These are phyloP conservation scores for Pedetes capensis DNA, from an alignment of 2,113 vertebrate genomes.

Conservation along the genomic window DNA sequence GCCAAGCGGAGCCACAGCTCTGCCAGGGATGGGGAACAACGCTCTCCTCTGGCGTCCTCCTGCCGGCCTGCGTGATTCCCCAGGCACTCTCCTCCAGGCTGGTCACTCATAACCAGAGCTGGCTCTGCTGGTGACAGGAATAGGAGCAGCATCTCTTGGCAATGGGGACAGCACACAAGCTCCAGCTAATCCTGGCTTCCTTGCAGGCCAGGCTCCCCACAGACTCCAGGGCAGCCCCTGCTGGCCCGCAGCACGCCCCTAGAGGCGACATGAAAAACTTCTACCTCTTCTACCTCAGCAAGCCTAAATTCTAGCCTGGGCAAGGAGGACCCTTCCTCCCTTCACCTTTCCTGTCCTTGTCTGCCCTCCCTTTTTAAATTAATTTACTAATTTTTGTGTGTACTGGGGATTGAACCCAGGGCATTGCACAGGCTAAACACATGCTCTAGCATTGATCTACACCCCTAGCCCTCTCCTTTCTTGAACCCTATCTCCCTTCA, in stretches of 20 bases:
- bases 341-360: background rate
- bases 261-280: background rate
- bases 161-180: constrained; percentile 37
- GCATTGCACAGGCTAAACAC: background rate
- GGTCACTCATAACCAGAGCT: constrained; percentile 63
- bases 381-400: too few relatives aligned
- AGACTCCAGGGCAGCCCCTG: background rate
- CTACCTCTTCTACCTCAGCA: background rate
- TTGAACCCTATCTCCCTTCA: background rate
- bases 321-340: too few relatives aligned
- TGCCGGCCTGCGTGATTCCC: background rate
- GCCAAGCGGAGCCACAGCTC: background rate
- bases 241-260: background rate
- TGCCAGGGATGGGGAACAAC: background rate
- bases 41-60: background rate
- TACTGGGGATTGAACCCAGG: background rate
- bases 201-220: background rate
- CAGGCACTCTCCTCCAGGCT: background rate
- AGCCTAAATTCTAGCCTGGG: background rate
- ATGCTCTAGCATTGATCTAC: background rate
- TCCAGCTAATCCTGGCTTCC: constrained; percentile 54
- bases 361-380: too few relatives aligned
- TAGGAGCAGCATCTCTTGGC: constrained; percentile 52
- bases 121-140: background rate
- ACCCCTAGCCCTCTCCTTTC: background rate